Conservation (phyloP, 2,113 vertebrate species). For the Neotragus pygmaeus region DNA sequence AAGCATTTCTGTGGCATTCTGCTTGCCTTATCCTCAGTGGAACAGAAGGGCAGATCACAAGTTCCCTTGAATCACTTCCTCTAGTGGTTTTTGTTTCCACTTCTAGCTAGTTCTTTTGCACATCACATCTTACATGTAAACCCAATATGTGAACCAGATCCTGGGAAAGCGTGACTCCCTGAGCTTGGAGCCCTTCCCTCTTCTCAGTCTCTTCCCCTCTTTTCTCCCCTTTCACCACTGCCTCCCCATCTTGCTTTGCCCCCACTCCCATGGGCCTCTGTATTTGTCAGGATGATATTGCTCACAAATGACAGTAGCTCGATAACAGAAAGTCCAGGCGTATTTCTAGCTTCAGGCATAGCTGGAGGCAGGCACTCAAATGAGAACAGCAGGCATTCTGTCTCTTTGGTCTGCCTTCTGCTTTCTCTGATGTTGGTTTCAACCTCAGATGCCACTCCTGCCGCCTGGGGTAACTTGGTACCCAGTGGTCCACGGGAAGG, state of each 20-base stretch:
- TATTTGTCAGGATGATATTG: neutral
- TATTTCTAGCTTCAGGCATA: neutral
- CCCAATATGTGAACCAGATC: neutral
- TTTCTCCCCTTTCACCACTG: neutral
- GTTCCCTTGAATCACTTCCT: neutral
- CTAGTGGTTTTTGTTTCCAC: neutral
- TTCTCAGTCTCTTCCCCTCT: fast-evolving
- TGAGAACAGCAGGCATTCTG: neutral
- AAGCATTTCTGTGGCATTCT: neutral
- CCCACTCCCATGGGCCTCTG: neutral
- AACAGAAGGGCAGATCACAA: neutral
- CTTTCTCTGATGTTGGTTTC: neutral
- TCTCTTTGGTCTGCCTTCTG: neutral
- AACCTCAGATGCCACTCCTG: neutral
- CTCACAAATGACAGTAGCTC: neutral
- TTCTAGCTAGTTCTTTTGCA: neutral
- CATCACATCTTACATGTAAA: neutral
- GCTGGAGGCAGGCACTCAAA: neutral
- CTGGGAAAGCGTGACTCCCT: fast-evolving
- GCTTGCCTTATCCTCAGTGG: neutral
- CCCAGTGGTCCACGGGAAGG: neutral
- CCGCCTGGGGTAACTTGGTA: neutral
- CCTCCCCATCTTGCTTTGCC: fast-evolving
- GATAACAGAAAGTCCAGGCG: neutral
- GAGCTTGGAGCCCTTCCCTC: neutral